These are phyloP conservation scores for Melitaea athalia DNA, from an alignment of 2,888 invertebrate species.

Conservation along the genomic window DNA sequence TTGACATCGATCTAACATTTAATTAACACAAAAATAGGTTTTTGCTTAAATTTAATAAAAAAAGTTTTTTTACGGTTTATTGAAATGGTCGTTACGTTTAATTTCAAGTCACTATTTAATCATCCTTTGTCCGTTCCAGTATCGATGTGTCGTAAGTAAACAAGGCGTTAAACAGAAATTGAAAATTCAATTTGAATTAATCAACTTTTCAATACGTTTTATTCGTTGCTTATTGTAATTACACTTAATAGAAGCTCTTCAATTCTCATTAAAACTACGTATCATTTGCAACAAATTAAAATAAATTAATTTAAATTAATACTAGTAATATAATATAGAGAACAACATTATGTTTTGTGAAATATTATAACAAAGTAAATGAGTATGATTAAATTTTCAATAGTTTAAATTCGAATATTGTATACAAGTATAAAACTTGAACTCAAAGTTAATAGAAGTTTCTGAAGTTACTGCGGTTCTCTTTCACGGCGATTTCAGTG, in stretches of 20 bases:
- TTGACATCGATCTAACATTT: too few relatives aligned
- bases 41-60: too few relatives aligned
- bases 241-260: constrained; percentile 35
- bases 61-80: neutral
- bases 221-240: constrained; percentile 38
- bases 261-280: constrained; percentile 19
- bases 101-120: neutral
- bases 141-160: constrained; percentile 22
- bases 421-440: neutral
- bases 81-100: neutral
- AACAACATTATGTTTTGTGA: too few relatives aligned
- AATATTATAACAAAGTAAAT: too few relatives aligned
- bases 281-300: neutral
- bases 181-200: constrained; percentile 43
- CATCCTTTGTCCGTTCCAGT: constrained; percentile 22
- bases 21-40: too few relatives aligned
- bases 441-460: neutral
- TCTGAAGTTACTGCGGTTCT: constrained; percentile 25
- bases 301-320: neutral
- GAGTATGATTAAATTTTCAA: neutral
- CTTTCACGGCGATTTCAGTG: constrained; percentile 31
- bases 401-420: neutral
- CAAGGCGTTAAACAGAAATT: constrained; percentile 35
- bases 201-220: constrained; percentile 38
- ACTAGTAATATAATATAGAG: neutral